Conservation (phyloP, 2,797 vertebrate genomes). For the Sebastes matsubarae region DNA sequence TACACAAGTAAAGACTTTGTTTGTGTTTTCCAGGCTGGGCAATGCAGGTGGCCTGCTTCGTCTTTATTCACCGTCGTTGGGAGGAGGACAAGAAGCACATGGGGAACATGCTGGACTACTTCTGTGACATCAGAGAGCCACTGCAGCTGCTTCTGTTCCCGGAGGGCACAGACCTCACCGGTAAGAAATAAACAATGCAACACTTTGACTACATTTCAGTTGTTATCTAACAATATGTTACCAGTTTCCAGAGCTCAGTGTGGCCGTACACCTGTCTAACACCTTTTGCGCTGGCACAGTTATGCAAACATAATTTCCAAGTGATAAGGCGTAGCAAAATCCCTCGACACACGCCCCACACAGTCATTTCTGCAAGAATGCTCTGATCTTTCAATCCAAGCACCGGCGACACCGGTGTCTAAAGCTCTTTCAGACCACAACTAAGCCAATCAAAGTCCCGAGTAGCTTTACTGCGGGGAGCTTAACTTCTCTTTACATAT, state of each 20-base stretch:
- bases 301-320: constrained; percentile 53
- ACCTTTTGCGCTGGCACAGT: constrained; percentile 33
- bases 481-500: constrained; percentile 45
- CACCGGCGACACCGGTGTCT: constrained; percentile 33
- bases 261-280: constrained; percentile 28
- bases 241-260: background rate
- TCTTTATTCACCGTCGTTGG: constrained; percentile 96
- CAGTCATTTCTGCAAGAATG: constrained; percentile 49
- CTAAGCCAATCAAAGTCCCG: constrained; percentile 62
- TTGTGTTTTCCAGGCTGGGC: constrained; percentile 90
- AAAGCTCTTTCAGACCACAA: constrained; percentile 47
- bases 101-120: constrained; percentile 95
- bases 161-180: constrained; percentile 98
- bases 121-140: constrained; percentile 94
- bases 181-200: constrained; percentile 74
- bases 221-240: constrained; percentile 5
- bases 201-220: background rate
- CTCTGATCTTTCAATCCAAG: constrained; percentile 55
- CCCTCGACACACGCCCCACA: constrained; percentile 20
- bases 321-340: constrained; percentile 51
- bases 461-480: constrained; percentile 42
- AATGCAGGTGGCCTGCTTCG: constrained; percentile 96
- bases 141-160: constrained; percentile 97
- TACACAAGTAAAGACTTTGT: constrained; percentile 4
- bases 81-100: constrained; percentile 92